Evolutionary conservation across 2,888 invertebrate genomes (phyloP).

Genomic region (Dryadula phaetusa): DNA sequence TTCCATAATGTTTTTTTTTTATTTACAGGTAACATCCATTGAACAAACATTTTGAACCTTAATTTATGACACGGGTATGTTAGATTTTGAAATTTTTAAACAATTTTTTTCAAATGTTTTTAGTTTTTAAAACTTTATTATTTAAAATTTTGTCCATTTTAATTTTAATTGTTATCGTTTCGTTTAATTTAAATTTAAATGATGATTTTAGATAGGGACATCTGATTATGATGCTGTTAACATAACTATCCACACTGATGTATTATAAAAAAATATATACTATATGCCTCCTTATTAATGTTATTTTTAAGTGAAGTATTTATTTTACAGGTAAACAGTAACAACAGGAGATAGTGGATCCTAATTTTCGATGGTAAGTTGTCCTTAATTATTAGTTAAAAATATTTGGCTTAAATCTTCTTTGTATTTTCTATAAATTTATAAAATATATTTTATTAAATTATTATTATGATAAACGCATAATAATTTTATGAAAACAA

Average conservation of each 20-base stretch:
- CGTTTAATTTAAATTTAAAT: conserved; percentile 52
- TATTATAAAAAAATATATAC: background rate
- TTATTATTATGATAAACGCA: too few species aligned
- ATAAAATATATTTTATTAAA: too few species aligned
- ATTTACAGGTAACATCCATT: background rate
- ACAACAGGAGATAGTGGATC: background rate
- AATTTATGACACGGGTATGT: background rate
- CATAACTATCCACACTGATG: conserved; percentile 70
- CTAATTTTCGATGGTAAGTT: background rate
- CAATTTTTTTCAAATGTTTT: too few species aligned
- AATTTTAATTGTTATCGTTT: too few species aligned
- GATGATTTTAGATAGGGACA: conserved; percentile 77
- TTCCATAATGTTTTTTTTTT: background rate
- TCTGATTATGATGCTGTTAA: conserved; percentile 74
- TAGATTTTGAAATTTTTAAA: too few species aligned
- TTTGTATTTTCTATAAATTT: too few species aligned
- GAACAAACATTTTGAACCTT: background rate
- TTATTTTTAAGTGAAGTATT: background rate
- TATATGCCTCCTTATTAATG: background rate
- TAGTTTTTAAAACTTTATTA: too few species aligned
- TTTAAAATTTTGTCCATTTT: too few species aligned
- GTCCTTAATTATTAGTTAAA: background rate
- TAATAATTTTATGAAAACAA: too few species aligned
- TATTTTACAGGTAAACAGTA: conserved; percentile 18
- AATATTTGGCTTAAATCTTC: too few species aligned